These are phyloP conservation scores for Trichechus manatus DNA, from an alignment of 2,113 vertebrate genomes.

Conservation along the genomic window DNA sequence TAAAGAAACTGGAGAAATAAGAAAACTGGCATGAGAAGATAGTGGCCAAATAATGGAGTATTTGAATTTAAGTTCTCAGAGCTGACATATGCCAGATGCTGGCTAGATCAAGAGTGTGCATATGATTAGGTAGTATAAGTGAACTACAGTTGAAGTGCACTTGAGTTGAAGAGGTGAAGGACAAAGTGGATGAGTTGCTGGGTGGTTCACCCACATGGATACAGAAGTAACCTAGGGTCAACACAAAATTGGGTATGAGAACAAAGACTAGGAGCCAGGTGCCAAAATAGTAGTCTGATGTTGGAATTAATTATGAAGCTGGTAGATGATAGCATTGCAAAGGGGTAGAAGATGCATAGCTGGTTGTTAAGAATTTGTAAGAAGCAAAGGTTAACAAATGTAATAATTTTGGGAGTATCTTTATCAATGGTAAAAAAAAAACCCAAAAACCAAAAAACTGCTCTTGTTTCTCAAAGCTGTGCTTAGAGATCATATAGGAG, in stretches of 20 bases:
- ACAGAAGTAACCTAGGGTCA: not conserved
- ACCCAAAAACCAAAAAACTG: not conserved
- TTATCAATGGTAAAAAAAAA: not conserved
- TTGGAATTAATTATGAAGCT: not conserved
- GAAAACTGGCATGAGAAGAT: not conserved
- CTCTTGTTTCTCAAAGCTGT: not conserved
- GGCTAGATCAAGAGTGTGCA: fast-evolving
- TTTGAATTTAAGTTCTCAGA: not conserved
- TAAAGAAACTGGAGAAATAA: not conserved
- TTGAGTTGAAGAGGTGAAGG: conserved; percentile 14
- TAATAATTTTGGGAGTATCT: not conserved
- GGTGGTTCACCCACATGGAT: fast-evolving
- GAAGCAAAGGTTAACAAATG: not conserved
- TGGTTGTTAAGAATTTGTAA: not conserved
- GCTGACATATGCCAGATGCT: not conserved
- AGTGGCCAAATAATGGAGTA: not conserved
- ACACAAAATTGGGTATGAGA: not conserved
- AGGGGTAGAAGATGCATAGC: not conserved
- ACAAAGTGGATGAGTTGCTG: not conserved
- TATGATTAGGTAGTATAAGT: not conserved
- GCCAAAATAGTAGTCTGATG: not conserved
- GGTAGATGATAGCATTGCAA: not conserved
- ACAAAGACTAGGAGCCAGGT: not conserved
- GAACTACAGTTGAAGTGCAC: not conserved
- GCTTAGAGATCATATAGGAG: not conserved